Evolutionary conservation across 2,113 vertebrate species (phyloP).

Genomic region (Galeopterus variegatus): DNA sequence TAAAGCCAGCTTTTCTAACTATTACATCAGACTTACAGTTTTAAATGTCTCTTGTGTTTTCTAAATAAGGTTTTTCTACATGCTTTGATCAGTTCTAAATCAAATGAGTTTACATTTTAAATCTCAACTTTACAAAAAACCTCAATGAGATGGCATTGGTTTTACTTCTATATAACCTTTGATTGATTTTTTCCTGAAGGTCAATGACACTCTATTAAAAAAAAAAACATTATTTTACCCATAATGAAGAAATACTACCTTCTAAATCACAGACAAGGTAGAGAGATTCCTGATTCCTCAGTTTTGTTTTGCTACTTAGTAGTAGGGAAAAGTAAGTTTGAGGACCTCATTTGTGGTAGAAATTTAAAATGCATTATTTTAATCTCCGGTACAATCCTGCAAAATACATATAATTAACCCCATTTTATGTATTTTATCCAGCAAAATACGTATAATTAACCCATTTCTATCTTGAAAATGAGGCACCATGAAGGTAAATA

Average conservation of each 20-base stretch:
- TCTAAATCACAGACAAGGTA: slow-evolving; percentile 4
- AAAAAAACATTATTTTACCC: slow-evolving; percentile 10
- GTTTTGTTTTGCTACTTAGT: neutral
- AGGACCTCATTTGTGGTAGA: slow-evolving; percentile 1
- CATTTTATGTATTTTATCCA: too few relatives aligned
- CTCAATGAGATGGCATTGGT: neutral
- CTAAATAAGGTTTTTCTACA: neutral
- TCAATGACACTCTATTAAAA: slow-evolving; percentile 1
- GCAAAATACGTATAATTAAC: slow-evolving; percentile 44
- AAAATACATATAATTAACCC: too few relatives aligned
- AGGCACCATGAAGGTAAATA: slow-evolving; percentile 28
- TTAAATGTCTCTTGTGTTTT: neutral
- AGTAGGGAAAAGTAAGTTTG: slow-evolving; percentile 45
- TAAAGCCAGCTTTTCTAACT: neutral
- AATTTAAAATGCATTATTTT: slow-evolving; percentile 38
- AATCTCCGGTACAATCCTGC: neutral
- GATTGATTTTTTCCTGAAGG: neutral
- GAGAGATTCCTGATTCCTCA: neutral
- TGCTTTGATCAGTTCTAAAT: slow-evolving; percentile 7
- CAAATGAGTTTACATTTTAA: slow-evolving; percentile 35
- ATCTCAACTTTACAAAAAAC: slow-evolving; percentile 13
- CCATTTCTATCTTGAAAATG: slow-evolving; percentile 56
- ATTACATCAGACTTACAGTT: neutral
- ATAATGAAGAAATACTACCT: neutral
- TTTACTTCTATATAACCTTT: slow-evolving; percentile 29